Percentiles rank a stretch among this genome's conserved stretches.
phyloP scores from a whole-genome alignment of 2,797 vertebrate genomes.

The Coccyzus lansbergi region DNA sequence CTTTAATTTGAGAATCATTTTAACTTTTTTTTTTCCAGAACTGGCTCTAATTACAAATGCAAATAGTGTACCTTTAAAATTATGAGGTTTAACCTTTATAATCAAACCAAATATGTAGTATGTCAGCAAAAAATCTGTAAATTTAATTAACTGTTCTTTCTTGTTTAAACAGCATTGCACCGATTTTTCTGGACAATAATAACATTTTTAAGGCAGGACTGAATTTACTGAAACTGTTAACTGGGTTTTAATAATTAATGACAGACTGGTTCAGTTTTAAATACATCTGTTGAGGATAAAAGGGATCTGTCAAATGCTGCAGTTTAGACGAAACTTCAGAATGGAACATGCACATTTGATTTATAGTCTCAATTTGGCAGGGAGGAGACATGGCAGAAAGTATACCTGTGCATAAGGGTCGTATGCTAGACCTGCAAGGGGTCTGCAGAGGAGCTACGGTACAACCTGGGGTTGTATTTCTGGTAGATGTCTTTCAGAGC shows the following conservation, averaged over 20 bases:
- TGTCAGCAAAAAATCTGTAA: neutral
- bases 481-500: neutral
- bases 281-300: neutral
- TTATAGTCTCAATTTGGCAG: neutral
- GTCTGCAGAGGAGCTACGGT: neutral
- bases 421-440: neutral
- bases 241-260: neutral
- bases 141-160: constrained; percentile 11
- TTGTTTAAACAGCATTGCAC: neutral
- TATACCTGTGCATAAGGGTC: too few species aligned
- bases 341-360: neutral
- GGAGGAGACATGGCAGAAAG: neutral
- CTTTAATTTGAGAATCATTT: neutral
- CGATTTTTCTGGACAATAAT: neutral
- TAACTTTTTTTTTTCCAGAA: neutral
- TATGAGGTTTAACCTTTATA: neutral
- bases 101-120: neutral
- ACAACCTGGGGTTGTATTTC: neutral
- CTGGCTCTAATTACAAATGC: neutral
- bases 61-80: constrained; percentile 5
- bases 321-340: neutral
- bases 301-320: neutral
- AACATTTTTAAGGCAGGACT: neutral
- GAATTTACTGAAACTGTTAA: neutral
- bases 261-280: neutral